These are phyloP conservation scores for Heliconius charithonia DNA, from an alignment of 2,888 invertebrate genomes.

Conservation along the genomic window DNA sequence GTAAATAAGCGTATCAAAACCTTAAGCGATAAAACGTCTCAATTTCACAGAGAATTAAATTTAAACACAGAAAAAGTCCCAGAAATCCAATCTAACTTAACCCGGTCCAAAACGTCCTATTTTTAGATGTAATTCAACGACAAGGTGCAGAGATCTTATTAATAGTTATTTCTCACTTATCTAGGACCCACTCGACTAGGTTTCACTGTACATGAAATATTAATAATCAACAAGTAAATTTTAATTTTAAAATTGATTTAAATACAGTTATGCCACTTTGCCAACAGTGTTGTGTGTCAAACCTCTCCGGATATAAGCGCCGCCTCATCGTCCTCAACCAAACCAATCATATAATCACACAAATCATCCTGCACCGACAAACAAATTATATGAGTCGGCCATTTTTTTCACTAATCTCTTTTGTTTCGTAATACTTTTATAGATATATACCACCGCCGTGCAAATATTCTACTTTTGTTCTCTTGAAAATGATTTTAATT, in stretches of 20 bases:
- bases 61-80: too few relatives aligned
- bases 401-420: conserved; percentile 15
- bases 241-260: neutral
- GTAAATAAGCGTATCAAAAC: too few relatives aligned
- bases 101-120: too few relatives aligned
- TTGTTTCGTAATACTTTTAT: neutral
- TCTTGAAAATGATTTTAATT: too few relatives aligned
- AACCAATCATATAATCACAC: conserved; percentile 84
- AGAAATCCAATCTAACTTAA: too few relatives aligned
- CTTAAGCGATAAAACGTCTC: too few relatives aligned
- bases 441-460: neutral
- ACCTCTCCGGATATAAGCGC: conserved; percentile 81
- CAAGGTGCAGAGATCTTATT: too few relatives aligned
- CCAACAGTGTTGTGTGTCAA: conserved; percentile 56
- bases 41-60: too few relatives aligned
- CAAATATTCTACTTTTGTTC: neutral
- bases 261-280: conserved; percentile 37
- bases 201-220: too few relatives aligned
- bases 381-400: conserved; percentile 61
- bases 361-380: conserved; percentile 82
- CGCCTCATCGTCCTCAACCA: conserved; percentile 83
- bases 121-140: too few relatives aligned
- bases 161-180: too few relatives aligned
- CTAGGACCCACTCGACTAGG: too few relatives aligned
- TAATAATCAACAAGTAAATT: neutral